A percentile compares a stretch with the other conserved stretches of the same genome.
These are phyloP conservation scores for Mobula hypostoma DNA, from an alignment of 2,113 vertebrate species.

Conservation along the genomic window DNA sequence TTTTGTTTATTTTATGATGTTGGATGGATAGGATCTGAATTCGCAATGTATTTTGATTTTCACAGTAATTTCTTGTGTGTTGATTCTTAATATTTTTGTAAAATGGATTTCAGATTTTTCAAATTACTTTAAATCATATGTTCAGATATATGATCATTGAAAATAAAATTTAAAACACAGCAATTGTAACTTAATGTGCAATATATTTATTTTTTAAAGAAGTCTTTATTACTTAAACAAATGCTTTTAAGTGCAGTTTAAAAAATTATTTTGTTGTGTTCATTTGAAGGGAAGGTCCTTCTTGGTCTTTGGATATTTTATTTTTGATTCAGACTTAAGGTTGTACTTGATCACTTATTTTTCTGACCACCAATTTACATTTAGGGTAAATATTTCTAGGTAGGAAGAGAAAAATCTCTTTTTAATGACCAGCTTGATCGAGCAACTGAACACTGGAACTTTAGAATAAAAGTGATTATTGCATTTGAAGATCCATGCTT, in stretches of 20 bases:
- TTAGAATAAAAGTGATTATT: not conserved
- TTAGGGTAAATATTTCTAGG: not conserved
- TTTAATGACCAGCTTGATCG: not conserved
- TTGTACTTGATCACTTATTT: not conserved
- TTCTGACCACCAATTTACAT: not conserved
- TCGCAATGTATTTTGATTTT: not conserved
- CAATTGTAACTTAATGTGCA: not conserved
- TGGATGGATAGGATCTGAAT: not conserved
- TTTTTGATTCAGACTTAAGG: not conserved
- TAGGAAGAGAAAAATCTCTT: not conserved
- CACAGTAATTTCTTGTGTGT: not conserved
- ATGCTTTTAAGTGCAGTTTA: not conserved
- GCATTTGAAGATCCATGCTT: not conserved
- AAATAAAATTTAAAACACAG: not conserved
- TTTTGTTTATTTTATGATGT: not conserved
- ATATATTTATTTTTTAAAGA: not conserved
- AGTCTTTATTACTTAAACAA: not conserved
- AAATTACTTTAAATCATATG: not conserved
- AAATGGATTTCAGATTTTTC: not conserved
- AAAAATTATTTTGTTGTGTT: not conserved
- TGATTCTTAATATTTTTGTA: not conserved
- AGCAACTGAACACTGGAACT: not conserved
- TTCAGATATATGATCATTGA: not conserved
- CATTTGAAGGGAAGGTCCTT: not conserved
- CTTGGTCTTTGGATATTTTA: not conserved